Evolutionary conservation across 2,113 vertebrate genomes (phyloP).

Genomic region (Excalfactoria chinensis): DNA sequence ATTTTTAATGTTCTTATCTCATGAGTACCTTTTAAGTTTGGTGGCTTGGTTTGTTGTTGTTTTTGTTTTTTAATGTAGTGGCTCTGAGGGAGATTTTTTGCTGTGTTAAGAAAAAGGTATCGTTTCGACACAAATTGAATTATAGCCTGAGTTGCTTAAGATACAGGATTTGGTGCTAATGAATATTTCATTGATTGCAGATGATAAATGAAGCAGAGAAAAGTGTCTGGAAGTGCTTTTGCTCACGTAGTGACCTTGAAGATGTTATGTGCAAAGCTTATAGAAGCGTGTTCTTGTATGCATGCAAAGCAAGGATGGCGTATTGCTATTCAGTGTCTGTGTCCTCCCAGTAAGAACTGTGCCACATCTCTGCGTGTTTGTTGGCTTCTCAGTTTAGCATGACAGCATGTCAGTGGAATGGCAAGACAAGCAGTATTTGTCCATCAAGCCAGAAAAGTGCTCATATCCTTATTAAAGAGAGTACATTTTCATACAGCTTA

Average conservation of each 20-base stretch:
- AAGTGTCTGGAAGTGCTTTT: constrained; percentile 9
- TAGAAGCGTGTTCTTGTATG: neutral
- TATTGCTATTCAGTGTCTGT: neutral
- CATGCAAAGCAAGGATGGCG: neutral
- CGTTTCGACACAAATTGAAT: neutral
- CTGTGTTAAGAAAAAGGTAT: neutral
- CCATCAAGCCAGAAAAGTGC: constrained; percentile 35
- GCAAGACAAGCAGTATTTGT: constrained; percentile 35
- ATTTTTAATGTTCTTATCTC: neutral
- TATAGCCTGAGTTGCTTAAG: neutral
- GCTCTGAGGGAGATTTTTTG: neutral
- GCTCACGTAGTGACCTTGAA: neutral
- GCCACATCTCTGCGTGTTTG: constrained; percentile 7
- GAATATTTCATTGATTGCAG: constrained; percentile 32
- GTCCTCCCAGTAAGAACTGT: neutral
- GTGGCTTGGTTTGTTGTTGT: neutral
- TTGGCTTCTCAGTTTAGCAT: neutral
- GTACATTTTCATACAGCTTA: constrained; percentile 41
- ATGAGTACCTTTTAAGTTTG: neutral
- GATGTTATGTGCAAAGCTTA: neutral
- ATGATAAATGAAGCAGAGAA: constrained; percentile 20
- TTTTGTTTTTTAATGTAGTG: neutral
- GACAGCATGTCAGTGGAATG: constrained; percentile 26
- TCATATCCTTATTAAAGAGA: constrained; percentile 20
- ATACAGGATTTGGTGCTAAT: neutral